Conservation (phyloP, 2,113 vertebrate species). For the Origma solitaria region DNA sequence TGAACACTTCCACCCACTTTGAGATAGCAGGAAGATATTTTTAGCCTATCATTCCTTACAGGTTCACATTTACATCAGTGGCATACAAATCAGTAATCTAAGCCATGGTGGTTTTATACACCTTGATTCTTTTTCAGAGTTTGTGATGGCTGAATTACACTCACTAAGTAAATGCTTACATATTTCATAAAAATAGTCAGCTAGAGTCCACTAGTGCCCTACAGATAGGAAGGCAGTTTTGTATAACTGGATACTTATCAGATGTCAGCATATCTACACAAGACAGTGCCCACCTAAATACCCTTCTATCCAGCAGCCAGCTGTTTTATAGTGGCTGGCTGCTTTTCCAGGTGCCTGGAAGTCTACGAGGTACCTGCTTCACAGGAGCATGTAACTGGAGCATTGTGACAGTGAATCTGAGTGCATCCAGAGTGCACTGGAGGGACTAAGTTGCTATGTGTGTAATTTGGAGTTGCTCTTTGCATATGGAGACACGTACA, state of each 20-base stretch:
- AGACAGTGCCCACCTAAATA: background rate
- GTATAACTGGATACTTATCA: background rate
- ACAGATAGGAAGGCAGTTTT: background rate
- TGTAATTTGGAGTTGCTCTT: background rate
- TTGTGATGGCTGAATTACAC: background rate
- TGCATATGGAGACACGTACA: background rate
- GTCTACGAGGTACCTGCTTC: background rate
- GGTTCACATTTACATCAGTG: background rate
- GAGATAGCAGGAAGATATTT: background rate
- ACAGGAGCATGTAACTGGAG: background rate
- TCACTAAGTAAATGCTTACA: background rate
- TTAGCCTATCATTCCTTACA: background rate
- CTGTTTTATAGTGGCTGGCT: background rate
- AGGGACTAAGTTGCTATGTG: background rate
- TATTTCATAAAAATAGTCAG: background rate
- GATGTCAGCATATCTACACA: background rate
- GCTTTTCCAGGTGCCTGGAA: background rate
- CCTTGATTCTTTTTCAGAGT: background rate
- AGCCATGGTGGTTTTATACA: background rate
- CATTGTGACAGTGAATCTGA: background rate
- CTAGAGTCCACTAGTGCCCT: background rate
- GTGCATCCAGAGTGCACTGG: background rate
- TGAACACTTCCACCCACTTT: background rate
- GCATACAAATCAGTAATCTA: background rate
- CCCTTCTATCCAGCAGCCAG: background rate